phyloP scores from a whole-genome alignment of 1,140 invertebrate species.

The Solen grandis region DNA sequence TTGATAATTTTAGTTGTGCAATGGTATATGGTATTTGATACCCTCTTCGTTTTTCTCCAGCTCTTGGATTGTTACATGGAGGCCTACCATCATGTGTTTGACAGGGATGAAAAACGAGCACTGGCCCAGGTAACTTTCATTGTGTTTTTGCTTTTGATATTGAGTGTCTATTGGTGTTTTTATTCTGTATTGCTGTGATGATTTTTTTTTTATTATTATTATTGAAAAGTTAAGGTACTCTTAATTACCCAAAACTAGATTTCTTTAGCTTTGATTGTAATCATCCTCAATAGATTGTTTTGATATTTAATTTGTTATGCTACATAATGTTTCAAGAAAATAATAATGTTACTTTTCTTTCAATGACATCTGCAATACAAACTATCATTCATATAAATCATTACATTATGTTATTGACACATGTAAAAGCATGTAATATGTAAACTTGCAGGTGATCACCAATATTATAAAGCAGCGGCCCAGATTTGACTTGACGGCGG shows the following conservation, averaged over 20 bases:
- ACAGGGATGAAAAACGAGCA: slow-evolving; percentile 77
- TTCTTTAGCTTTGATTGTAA: too few relatives aligned
- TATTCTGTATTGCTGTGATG: background rate
- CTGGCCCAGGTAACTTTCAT: slow-evolving; percentile 69
- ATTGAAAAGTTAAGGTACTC: background rate
- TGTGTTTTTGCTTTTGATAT: background rate
- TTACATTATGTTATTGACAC: too few relatives aligned
- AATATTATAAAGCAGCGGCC: slow-evolving; percentile 78
- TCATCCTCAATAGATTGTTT: too few relatives aligned
- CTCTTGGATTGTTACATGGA: slow-evolving; percentile 80
- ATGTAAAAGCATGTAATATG: too few relatives aligned
- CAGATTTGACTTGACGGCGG: slow-evolving; percentile 74
- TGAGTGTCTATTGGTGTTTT: background rate
- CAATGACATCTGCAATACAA: too few relatives aligned
- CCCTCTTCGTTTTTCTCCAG: slow-evolving; percentile 68
- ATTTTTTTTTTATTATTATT: background rate
- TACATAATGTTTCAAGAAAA: too few relatives aligned
- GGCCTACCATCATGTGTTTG: slow-evolving; percentile 80
- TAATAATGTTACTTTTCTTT: too few relatives aligned
- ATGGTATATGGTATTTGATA: too few relatives aligned
- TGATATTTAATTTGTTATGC: too few relatives aligned
- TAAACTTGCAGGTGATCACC: slow-evolving; percentile 71
- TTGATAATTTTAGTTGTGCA: too few relatives aligned
- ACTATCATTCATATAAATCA: too few relatives aligned
- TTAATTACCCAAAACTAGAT: too few relatives aligned